Percentiles rank a stretch among this genome's conserved stretches.
Evolutionary conservation across 2,888 invertebrate genomes (phyloP).

Genomic region (Anagyrus pseudococci): DNA sequence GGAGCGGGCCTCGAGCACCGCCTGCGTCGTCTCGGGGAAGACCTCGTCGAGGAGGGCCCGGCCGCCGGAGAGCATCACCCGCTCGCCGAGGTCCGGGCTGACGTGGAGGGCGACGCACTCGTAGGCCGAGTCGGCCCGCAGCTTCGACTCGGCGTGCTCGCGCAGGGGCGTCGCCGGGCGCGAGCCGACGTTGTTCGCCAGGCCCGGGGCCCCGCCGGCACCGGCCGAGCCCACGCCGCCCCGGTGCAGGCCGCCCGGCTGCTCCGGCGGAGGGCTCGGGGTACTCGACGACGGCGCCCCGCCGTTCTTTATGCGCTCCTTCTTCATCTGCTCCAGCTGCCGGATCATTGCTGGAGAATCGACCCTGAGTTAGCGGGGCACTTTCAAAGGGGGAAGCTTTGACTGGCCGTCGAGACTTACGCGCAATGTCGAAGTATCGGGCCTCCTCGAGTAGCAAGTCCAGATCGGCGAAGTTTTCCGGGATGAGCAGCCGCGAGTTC

Average conservation of each 20-base stretch:
- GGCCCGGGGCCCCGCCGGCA: conserved; percentile 43
- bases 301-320: conserved; percentile 71
- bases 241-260: conserved; percentile 41
- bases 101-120: conserved; percentile 84
- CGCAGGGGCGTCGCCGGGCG: conserved; percentile 30
- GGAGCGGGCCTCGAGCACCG: conserved; percentile 79
- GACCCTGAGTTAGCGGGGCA: neutral
- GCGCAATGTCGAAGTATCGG: conserved; percentile 85
- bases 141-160: conserved; percentile 37
- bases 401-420: no score
- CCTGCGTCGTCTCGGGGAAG: conserved; percentile 79
- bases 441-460: conserved; percentile 92
- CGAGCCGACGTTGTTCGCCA: conserved; percentile 36
- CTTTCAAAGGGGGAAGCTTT: conserved; percentile 11
- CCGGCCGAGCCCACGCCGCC: conserved; percentile 42
- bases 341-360: conserved; percentile 73
- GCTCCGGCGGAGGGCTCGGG: conserved; percentile 57
- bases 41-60: conserved; percentile 78
- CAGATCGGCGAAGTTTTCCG: conserved; percentile 84
- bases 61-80: conserved; percentile 84
- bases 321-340: conserved; percentile 76
- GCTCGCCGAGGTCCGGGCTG: conserved; percentile 80
- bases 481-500: conserved; percentile 85
- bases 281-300: conserved; percentile 47
- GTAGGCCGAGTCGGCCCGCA: conserved; percentile 60